Evolutionary conservation across 2,113 vertebrate species (phyloP).

Genomic region (Oxyura jamaicensis): DNA sequence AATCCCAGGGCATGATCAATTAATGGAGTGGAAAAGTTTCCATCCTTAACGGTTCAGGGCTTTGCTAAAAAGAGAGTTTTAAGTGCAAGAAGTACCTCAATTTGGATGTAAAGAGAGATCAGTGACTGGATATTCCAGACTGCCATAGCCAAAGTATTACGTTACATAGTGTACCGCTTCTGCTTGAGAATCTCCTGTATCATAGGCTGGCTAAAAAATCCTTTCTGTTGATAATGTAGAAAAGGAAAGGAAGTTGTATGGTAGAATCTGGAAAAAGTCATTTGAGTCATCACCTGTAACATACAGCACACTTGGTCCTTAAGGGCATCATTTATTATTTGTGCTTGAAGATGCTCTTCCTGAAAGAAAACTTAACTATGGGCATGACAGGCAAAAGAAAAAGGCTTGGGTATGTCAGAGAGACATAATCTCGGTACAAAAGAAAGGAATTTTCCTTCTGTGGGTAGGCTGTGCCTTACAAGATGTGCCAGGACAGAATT

Average conservation of each 20-base stretch:
- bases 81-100: neutral
- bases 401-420: neutral
- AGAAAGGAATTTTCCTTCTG: neutral
- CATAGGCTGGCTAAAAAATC: neutral
- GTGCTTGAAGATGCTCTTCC: neutral
- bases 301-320: neutral
- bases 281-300: neutral
- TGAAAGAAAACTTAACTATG: neutral
- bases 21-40: neutral
- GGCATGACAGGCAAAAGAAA: neutral
- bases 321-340: neutral
- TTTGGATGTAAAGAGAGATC: neutral
- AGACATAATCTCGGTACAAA: neutral
- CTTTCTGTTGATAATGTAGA: neutral
- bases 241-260: accelerated
- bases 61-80: neutral
- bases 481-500: neutral
- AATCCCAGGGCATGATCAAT: neutral
- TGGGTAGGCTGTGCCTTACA: neutral
- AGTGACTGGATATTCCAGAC: neutral
- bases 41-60: neutral
- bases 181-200: neutral
- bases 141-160: too few relatives aligned
- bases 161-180: accelerated
- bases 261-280: neutral